Evolutionary conservation across 92 coral and sea anemone species (phyloP), one percentile per base, ranked within the genome.

Genomic region (Hydrozoanthus gracilis): DNA sequence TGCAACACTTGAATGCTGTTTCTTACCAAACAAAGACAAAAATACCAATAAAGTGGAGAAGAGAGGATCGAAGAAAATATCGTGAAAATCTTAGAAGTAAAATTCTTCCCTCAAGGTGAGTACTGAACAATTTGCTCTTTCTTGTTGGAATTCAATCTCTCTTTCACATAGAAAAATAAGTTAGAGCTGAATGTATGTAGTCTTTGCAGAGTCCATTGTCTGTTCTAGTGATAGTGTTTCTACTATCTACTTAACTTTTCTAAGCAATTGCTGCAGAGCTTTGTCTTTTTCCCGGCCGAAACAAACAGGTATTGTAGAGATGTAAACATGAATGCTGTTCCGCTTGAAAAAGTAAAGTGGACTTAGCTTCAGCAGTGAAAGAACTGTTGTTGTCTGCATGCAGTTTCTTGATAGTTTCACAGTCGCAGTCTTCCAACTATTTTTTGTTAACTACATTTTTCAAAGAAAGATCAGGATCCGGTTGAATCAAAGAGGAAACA

Each of bases 1-100:
- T 94, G 10, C 90, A 90, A 69, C 99, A 96, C 65, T 79, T 96
- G 61, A 92, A 91, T 66, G 98, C 97, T 2, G 99, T 96, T 52
- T 91, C 95, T 0, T 92, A 88, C 51, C 89, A 87, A 76, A 88
- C 98, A 17, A 95, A 85, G 70, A 67, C 95, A 7, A 84, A 85
- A 56, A 84, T 71, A 17, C 89, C 83, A 39, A 83, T 52, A 15
- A 72, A 83, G 51, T 86, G 66, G 35, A 89, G 91, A 77, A 93
- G 93, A 86, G 86, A 73, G 86, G 86, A 90, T 51, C 78, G 79
- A 46, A 71, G 82, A 86, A 51, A 84, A 72, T 79, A 86, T 87
- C 90, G 98, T 18, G 91, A 82, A 46, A 62, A 89, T 55, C 85
- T 94, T 5, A 82, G 98, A 88, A 90, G 88, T 61, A 93, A 90